These are phyloP conservation scores for Paramormyrops hopkinsi DNA, from an alignment of 2,797 vertebrate species.

Conservation along the genomic window DNA sequence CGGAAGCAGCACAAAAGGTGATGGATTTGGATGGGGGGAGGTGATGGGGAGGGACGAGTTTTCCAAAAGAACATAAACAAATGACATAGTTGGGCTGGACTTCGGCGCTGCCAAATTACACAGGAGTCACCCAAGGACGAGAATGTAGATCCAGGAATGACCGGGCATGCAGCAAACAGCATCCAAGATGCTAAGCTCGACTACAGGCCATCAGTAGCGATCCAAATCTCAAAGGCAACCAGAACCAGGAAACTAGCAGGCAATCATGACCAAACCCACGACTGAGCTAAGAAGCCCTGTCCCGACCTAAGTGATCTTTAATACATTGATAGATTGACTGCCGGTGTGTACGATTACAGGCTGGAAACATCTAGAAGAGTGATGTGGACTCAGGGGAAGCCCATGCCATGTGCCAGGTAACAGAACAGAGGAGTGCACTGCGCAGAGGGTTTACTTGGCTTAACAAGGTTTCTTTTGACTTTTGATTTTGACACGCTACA, in stretches of 20 bases:
- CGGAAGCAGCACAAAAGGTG: conserved; percentile 9
- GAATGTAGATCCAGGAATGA: neutral
- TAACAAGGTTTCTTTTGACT: neutral
- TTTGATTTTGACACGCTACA: neutral
- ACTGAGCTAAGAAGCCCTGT: neutral
- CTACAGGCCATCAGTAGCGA: neutral
- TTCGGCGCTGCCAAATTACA: neutral
- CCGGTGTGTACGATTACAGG: neutral
- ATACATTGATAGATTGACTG: neutral
- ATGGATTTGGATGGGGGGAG: conserved; percentile 18
- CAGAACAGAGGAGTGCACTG: neutral
- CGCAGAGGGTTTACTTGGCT: neutral
- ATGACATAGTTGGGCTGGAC: neutral
- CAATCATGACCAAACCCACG: neutral
- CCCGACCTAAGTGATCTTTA: neutral
- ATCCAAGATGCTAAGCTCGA: neutral
- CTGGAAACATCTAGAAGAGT: neutral
- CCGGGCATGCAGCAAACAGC: neutral
- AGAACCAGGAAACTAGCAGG: neutral
- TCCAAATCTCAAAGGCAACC: neutral
- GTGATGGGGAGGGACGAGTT: neutral
- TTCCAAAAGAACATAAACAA: neutral
- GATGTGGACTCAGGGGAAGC: neutral
- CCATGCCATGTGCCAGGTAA: neutral
- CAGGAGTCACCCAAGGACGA: neutral